phyloP scores from a whole-genome alignment of 2,113 vertebrate species.

The Parus major region DNA sequence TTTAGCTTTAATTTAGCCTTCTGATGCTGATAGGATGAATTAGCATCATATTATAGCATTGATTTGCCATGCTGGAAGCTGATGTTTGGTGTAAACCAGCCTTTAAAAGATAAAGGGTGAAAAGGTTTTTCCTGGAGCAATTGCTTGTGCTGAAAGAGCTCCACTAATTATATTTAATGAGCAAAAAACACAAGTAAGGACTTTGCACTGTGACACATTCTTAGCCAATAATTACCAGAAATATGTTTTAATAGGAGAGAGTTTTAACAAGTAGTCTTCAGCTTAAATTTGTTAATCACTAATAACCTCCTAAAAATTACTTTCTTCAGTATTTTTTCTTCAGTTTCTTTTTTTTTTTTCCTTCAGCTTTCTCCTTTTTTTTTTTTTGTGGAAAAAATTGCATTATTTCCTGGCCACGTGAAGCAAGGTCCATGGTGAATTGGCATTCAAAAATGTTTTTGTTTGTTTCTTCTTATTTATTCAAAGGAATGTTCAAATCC shows the following conservation, averaged over 20 bases:
- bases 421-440: not conserved
- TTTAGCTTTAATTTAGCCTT: not conserved
- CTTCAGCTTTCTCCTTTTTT: not conserved
- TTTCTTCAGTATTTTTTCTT: not conserved
- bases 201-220: not conserved
- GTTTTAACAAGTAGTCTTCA: not conserved
- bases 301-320: not conserved
- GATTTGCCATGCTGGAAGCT: not conserved
- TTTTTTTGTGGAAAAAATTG: not conserved
- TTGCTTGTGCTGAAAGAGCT: not conserved
- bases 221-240: not conserved
- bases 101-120: not conserved
- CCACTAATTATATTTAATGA: slow-evolving; percentile 13
- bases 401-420: not conserved
- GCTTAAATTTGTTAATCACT: not conserved
- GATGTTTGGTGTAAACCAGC: not conserved
- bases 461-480: not conserved
- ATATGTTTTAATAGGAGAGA: not conserved
- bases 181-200: not conserved
- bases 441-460: not conserved
- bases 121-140: not conserved
- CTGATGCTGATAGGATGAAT: not conserved
- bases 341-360: not conserved
- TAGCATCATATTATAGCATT: accelerated
- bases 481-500: not conserved